These are phyloP conservation scores for Marisa cornuarietis DNA, from an alignment of 1,140 invertebrate species.

Conservation along the genomic window DNA sequence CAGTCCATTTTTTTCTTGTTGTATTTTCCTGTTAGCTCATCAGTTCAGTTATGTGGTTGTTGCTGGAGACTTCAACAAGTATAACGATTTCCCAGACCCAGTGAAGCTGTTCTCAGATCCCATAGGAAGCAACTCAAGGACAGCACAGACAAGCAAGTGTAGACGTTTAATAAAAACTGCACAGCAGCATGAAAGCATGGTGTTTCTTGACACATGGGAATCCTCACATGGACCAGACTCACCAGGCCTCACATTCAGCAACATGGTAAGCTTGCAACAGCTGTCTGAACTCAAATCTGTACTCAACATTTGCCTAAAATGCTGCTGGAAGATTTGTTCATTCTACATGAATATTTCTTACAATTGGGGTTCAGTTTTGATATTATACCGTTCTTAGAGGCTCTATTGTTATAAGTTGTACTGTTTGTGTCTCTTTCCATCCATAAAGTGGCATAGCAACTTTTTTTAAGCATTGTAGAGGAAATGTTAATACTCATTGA, in stretches of 20 bases:
- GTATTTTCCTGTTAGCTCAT: slow-evolving; percentile 37
- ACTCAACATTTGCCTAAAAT: neutral
- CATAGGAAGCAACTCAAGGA: neutral
- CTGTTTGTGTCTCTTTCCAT: too few species aligned
- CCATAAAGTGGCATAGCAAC: too few species aligned
- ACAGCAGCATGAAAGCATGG: neutral
- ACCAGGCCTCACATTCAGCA: slow-evolving; percentile 53
- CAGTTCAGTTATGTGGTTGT: slow-evolving; percentile 44
- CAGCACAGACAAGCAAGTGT: neutral
- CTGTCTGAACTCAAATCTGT: neutral
- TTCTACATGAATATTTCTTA: neutral
- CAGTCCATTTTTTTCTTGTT: too few species aligned
- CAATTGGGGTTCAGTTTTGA: too few species aligned
- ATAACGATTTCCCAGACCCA: slow-evolving; percentile 50
- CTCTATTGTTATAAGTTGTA: too few species aligned
- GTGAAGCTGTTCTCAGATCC: slow-evolving; percentile 37
- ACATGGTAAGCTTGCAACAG: slow-evolving; percentile 44
- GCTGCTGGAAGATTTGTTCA: neutral
- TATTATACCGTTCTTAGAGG: too few species aligned
- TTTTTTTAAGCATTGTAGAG: too few species aligned
- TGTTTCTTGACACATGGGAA: slow-evolving; percentile 30
- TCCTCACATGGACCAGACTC: slow-evolving; percentile 5
- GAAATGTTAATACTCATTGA: too few species aligned
- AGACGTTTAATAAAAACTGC: neutral
- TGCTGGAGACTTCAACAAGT: slow-evolving; percentile 55